Evolutionary conservation across 2,113 vertebrate genomes (phyloP), one percentile per base, ranked within the genome.

Genomic region (Carassius gibelio): DNA sequence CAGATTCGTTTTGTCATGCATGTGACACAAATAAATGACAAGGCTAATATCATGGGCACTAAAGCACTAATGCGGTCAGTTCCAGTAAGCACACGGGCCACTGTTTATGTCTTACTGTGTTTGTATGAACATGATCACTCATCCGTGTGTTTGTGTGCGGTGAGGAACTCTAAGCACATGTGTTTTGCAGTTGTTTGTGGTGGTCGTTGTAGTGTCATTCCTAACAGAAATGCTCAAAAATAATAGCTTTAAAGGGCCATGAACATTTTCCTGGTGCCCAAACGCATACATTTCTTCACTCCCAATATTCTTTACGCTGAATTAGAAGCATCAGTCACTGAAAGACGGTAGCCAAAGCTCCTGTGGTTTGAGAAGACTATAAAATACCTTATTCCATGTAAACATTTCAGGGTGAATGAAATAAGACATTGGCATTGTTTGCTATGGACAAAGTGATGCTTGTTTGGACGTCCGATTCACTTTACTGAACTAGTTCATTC

Each of bases 101-200:
- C 9, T 77, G 42, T 50, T 26, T 62, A 50, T 42, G 8, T 78
- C 19, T 69, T 87, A 50, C 75, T 61, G 42, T 79, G 55, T 79
- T 61, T 62, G 77, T 76, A 48, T 50, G 68, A 66, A 52, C 59
- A 15, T 50, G 19, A 61, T 61, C 21, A 48, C 45, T 71, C 80
- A 82, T 68, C 59, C 8, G 48, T 38, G 42, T 78, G 61, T 85
- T 45, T 83, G 88, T 71, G 59, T 74, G 55, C 4, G 71, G 52
- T 55, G 11, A 36, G 74, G 42, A 52, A 23, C 34, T 79, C 69
- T n/a, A 9, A 82, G 68, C 75, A 90, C 92, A 93, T 92, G 86
- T 93, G 94, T 90, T 92, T 87, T 88, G 86, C 90, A 93, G 90
- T 93, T 90, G 81, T 90, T 84, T 81, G 89, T 87, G 88, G 90